A percentile compares a stretch with the other conserved stretches of the same genome.
These are phyloP conservation scores for Oryzias javanicus DNA, from an alignment of 2,113 vertebrate species.

Conservation along the genomic window DNA sequence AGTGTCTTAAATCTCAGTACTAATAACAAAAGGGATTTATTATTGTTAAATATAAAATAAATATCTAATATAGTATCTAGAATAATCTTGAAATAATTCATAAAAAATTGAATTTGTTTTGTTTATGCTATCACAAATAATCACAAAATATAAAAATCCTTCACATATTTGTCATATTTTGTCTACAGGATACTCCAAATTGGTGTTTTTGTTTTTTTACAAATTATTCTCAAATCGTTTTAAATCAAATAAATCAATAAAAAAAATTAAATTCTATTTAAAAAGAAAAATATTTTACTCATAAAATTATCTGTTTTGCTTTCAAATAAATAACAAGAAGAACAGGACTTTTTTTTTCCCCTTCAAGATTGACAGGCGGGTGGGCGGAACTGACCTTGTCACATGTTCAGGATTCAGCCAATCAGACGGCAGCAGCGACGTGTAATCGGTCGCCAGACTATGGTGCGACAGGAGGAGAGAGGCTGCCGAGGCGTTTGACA, in stretches of 20 bases:
- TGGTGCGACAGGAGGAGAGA: slow-evolving; percentile 62
- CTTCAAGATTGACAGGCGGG: not conserved
- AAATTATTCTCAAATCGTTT: not conserved
- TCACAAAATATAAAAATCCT: too few relatives aligned
- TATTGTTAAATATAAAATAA: too few relatives aligned
- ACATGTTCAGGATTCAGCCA: slow-evolving; percentile 36
- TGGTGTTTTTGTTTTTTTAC: too few relatives aligned
- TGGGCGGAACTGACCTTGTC: slow-evolving; percentile 7
- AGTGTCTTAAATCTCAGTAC: too few relatives aligned
- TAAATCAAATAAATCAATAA: not conserved
- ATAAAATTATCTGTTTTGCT: not conserved
- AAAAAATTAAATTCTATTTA: not conserved
- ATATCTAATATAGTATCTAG: too few relatives aligned
- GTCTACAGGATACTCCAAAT: too few relatives aligned
- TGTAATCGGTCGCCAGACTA: slow-evolving; percentile 63
- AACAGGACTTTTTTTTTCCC: not conserved
- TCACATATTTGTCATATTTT: too few relatives aligned
- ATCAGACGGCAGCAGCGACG: slow-evolving; percentile 27
- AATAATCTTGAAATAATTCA: too few relatives aligned
- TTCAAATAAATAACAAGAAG: not conserved
- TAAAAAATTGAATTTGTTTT: too few relatives aligned
- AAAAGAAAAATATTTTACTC: too few relatives aligned
- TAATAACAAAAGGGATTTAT: too few relatives aligned
- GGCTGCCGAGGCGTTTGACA: slow-evolving; percentile 27
- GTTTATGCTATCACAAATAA: too few relatives aligned